A percentile compares a stretch with the other conserved stretches of the same genome.
phyloP scores from a whole-genome alignment of 2,797 vertebrate species.

The Chelidonichthys spinosus region DNA sequence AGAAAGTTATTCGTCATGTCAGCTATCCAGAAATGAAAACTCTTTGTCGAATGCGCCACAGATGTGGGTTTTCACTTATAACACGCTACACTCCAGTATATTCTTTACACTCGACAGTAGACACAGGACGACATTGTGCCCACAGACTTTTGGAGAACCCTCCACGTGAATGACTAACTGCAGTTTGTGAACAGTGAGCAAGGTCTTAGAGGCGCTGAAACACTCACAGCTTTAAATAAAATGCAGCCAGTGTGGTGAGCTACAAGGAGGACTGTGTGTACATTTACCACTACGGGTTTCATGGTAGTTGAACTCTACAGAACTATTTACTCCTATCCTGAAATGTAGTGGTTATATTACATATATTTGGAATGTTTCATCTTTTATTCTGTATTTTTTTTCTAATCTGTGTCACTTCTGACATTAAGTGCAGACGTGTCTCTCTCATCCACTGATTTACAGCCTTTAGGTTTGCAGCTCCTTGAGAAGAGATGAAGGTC shows the following conservation, averaged over 20 bases:
- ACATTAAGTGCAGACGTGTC: no score
- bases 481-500: conserved; percentile 60
- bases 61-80: background rate
- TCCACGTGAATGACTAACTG: conserved; percentile 2
- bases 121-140: background rate
- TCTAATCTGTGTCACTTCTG: no score
- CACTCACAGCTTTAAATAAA: conserved; percentile 57
- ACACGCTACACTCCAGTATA: background rate
- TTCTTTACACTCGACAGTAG: background rate
- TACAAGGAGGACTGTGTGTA: conserved; percentile 52
- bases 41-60: background rate
- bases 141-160: background rate
- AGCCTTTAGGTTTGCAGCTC: conserved; percentile 43
- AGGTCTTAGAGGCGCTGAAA: conserved; percentile 3
- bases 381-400: background rate
- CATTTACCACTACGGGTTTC: background rate
- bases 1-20: conserved; percentile 1
- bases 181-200: conserved; percentile 1
- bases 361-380: background rate
- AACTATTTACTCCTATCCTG: background rate
- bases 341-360: background rate
- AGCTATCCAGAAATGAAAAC: background rate
- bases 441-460: conserved; percentile 4
- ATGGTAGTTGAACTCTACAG: background rate
- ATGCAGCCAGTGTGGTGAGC: conserved; percentile 34